These are phyloP conservation scores for Dusona sp. DNA, from an alignment of 2,888 invertebrate genomes.

Conservation along the genomic window DNA sequence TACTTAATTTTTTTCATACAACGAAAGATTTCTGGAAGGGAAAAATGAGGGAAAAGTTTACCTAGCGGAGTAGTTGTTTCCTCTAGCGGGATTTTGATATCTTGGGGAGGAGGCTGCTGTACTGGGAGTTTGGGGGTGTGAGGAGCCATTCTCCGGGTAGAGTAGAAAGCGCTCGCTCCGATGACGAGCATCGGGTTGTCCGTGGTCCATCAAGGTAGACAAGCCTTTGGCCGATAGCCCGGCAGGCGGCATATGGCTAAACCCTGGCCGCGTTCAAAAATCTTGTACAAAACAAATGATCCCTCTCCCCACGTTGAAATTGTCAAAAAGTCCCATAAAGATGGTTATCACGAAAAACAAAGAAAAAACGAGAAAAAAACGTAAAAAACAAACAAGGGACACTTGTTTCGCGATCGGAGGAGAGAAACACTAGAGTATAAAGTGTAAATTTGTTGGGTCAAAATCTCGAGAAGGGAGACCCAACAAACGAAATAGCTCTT, in stretches of 20 bases:
- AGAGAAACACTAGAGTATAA: not conserved
- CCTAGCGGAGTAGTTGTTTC: conserved; percentile 79
- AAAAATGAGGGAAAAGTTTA: conserved; percentile 58
- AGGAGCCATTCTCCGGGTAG: conserved; percentile 83
- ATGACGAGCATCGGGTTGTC: conserved; percentile 85
- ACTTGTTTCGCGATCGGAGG: conserved; percentile 6
- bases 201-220: conserved; percentile 85
- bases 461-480: conserved; percentile 53
- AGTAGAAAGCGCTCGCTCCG: conserved; percentile 83
- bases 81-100: conserved; percentile 79
- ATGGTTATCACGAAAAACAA: not conserved
- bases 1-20: not conserved
- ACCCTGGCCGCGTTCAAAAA: conserved; percentile 70
- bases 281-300: conserved; percentile 40
- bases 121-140: conserved; percentile 78
- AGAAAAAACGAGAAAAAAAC: not conserved
- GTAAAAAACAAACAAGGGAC: not conserved
- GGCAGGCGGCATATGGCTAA: conserved; percentile 84
- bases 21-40: not conserved
- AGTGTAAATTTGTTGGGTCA: conserved; percentile 53
- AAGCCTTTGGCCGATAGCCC: conserved; percentile 84
- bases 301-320: not conserved
- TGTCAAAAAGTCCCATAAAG: conserved; percentile 39
- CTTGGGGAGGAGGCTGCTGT: conserved; percentile 80
- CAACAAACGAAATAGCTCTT: conserved; percentile 47